phyloP scores from a whole-genome alignment of 1,140 invertebrate species.

The Sinella curviseta region DNA sequence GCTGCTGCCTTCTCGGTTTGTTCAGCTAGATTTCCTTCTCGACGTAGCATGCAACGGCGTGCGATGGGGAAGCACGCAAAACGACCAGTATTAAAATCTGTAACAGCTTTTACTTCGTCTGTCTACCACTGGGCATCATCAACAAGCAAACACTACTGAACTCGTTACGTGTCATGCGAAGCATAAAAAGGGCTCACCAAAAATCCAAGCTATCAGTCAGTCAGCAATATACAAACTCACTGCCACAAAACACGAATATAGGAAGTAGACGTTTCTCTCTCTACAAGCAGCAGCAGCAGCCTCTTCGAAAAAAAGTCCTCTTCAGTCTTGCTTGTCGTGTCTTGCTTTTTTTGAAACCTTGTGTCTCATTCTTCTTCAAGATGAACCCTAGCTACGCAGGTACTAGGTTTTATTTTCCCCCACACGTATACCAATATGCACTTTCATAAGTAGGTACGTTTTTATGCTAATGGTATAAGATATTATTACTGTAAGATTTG shows the following conservation, averaged over 20 bases:
- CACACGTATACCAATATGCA: too few relatives aligned
- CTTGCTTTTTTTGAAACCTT: too few relatives aligned
- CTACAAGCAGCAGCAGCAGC: neutral
- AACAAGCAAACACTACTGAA: slow-evolving; percentile 17
- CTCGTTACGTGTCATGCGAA: slow-evolving; percentile 22
- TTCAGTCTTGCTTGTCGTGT: too few relatives aligned
- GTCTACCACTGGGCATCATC: neutral
- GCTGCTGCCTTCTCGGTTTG: neutral
- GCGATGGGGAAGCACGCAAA: neutral
- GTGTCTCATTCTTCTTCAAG: neutral
- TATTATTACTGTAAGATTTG: neutral
- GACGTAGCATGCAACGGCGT: neutral
- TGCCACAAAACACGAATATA: neutral
- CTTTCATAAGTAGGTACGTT: too few relatives aligned
- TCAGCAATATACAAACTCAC: neutral
- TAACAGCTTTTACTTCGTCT: too few relatives aligned
- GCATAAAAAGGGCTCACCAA: slow-evolving; percentile 26
- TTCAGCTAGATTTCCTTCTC: neutral
- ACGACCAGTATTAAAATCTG: neutral
- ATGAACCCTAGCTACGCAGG: neutral
- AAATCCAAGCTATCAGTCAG: neutral
- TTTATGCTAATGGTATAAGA: neutral
- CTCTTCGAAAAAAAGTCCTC: neutral
- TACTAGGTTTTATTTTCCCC: too few relatives aligned
- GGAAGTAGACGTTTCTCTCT: neutral